Evolutionary conservation across 37 sponge, comb jelly and placozoan genomes (phyloP).

Genomic region (Mnemiopsis leidyi): DNA sequence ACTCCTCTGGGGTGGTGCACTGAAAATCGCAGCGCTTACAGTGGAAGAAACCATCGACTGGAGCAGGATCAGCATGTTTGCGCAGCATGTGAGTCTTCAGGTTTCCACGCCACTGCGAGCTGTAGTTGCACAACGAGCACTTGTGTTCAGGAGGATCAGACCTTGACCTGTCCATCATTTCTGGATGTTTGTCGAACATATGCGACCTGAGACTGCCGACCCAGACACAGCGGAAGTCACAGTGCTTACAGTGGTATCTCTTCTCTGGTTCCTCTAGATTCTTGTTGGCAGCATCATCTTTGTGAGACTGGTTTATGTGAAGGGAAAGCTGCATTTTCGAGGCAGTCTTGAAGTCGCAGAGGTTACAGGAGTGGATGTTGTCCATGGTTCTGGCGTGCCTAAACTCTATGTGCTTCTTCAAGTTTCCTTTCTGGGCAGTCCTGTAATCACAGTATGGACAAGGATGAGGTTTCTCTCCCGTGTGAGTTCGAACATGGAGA

Average conservation of each 20-base stretch:
- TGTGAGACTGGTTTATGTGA: slow-evolving; percentile 16
- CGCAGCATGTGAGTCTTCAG: slow-evolving; percentile 55
- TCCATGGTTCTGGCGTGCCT: slow-evolving; percentile 39
- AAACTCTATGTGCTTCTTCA: slow-evolving; percentile 63
- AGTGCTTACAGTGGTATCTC: slow-evolving; percentile 48
- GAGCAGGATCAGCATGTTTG: slow-evolving; percentile 3
- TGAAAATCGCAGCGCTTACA: slow-evolving; percentile 43
- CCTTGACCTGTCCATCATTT: slow-evolving; percentile 43
- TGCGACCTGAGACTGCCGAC: slow-evolving; percentile 47
- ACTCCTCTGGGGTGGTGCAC: slow-evolving; percentile 25
- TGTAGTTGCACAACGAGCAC: slow-evolving; percentile 40
- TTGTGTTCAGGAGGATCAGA: slow-evolving; percentile 62
- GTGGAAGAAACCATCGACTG: slow-evolving; percentile 48
- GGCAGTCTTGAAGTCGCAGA: slow-evolving; percentile 45
- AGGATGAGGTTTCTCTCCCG: slow-evolving; percentile 53
- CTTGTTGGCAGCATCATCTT: not conserved
- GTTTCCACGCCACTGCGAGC: slow-evolving; percentile 58
- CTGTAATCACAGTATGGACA: slow-evolving; percentile 62
- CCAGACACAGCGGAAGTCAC: slow-evolving; percentile 64
- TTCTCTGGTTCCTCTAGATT: slow-evolving; percentile 17
- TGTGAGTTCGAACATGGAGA: slow-evolving; percentile 50
- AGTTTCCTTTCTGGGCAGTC: slow-evolving; percentile 47
- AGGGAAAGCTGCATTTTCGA: slow-evolving; percentile 54
- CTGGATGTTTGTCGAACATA: slow-evolving; percentile 63
- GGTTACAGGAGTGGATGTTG: slow-evolving; percentile 52